Evolutionary conservation across 2,888 invertebrate genomes (phyloP).

Genomic region (Leucoma salicis): DNA sequence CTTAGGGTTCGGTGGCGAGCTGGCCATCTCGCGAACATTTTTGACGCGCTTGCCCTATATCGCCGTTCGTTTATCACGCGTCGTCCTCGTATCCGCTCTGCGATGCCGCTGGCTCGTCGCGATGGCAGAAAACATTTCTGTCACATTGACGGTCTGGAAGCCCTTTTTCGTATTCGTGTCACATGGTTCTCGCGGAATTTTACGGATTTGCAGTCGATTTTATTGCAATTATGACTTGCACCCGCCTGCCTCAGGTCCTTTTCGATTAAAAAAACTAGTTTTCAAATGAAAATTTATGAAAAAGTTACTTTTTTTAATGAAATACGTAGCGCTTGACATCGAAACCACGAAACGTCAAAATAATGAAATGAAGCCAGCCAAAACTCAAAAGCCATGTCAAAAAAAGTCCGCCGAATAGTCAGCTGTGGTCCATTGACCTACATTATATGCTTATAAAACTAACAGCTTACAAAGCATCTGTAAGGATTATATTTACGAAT

Average conservation of each 20-base stretch:
- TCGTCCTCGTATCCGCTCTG: constrained; percentile 61
- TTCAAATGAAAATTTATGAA: constrained; percentile 53
- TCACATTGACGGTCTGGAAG: constrained; percentile 81
- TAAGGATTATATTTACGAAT: no score
- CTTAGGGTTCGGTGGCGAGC: constrained; percentile 79
- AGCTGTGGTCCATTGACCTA: constrained; percentile 58
- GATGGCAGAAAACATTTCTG: constrained; percentile 82
- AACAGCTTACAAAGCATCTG: constrained; percentile 26
- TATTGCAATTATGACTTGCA: constrained; percentile 35
- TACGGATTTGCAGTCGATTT: constrained; percentile 48
- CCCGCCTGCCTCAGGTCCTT: constrained; percentile 41
- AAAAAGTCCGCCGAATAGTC: constrained; percentile 78
- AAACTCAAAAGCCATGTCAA: constrained; percentile 67
- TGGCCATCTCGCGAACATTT: constrained; percentile 82
- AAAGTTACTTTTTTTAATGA: constrained; percentile 68
- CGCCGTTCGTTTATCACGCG: constrained; percentile 68
- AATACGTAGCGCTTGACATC: constrained; percentile 82
- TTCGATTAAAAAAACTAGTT: constrained; percentile 51
- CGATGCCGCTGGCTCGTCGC: constrained; percentile 70
- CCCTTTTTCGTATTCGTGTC: constrained; percentile 82
- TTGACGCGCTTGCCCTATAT: constrained; percentile 75
- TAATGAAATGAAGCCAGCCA: constrained; percentile 75
- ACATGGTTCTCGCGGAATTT: constrained; percentile 78
- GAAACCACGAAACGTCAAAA: constrained; percentile 82
- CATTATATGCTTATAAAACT: constrained; percentile 34